Evolutionary conservation across 2,888 invertebrate genomes (phyloP), one percentile per base, ranked within the genome.

Genomic region (Drosophila stalkeri): DNA sequence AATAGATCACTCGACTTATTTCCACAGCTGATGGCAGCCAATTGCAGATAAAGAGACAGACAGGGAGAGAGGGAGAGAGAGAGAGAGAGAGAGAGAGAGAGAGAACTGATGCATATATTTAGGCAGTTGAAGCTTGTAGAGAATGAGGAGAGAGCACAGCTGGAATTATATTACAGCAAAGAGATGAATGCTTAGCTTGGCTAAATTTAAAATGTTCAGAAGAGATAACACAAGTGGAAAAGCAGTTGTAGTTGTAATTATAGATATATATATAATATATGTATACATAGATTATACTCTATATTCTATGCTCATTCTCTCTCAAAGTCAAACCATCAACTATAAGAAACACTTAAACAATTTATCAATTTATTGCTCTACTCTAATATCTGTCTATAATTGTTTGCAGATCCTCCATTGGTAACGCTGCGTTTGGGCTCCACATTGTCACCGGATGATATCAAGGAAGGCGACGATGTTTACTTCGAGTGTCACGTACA

Each of bases 401-500:
- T 44, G 23, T 88, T 91, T 93, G 31, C 94, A 98, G 98, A 97
- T 94, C 96, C 97, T 16, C 98, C 98, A 55, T 96, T 97, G 91
- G 97, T 98, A 75, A 95, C 96, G 63, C 93, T 98, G 84, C 94
- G 96, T 72, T 94, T 98, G 81, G 98, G 98, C 90, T 96, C 97
- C 91, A 97, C 97, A 68, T 94, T 98, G 82, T 96, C 96, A 88
- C 96, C 97, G 67, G 96, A 96, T 80, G 97, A 97, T 94, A 98
- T 98, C 94, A 98, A 97, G 93, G 98, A 98, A 93, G 97, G 97
- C 60, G 97, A 97, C 91, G 97, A 97, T 94, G 97, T 97, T 72
- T 97, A 97, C 94, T 97, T 98, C 93, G 98, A 98, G 94, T 98
- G 98, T 94, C 97, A 97, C 94, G 97, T 98, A 90, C 96, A 96